A percentile compares a stretch with the other conserved stretches of the same genome.
Evolutionary conservation across 2,888 invertebrate species (phyloP).

Genomic region (Eupithecia pulchellata): DNA sequence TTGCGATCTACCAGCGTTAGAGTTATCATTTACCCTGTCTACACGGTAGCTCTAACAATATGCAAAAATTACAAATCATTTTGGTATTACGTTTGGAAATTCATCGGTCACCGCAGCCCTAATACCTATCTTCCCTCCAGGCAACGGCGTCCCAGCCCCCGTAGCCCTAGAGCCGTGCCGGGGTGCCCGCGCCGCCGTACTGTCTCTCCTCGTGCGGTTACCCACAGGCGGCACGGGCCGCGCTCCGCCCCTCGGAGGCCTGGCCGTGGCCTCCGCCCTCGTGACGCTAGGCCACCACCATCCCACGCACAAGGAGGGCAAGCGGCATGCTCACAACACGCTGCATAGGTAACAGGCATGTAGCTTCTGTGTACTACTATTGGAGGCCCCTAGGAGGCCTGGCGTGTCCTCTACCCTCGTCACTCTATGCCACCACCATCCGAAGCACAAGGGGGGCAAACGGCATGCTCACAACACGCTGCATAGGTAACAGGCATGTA

Average conservation of each 20-base stretch:
- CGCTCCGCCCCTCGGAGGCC: constrained; percentile 92
- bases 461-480: too few species aligned
- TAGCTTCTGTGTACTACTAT: neutral
- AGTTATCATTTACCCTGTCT: too few species aligned
- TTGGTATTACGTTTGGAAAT: too few species aligned
- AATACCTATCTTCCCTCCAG: constrained; percentile 42
- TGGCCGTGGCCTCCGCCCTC: constrained; percentile 95
- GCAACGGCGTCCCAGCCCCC: constrained; percentile 93
- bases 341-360: constrained; percentile 32
- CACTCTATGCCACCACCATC: constrained; percentile 90
- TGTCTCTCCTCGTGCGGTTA: constrained; percentile 95
- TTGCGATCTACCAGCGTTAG: too few species aligned
- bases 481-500: too few species aligned
- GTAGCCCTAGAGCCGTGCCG: constrained; percentile 98
- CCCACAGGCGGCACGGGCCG: constrained; percentile 94
- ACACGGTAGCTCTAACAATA: too few species aligned
- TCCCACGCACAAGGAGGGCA: constrained; percentile 45
- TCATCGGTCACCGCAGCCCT: too few species aligned
- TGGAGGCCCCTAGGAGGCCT: constrained; percentile 93
- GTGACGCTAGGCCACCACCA: constrained; percentile 92
- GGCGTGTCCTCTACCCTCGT: constrained; percentile 96
- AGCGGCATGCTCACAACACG: constrained; percentile 35
- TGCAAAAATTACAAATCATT: too few species aligned
- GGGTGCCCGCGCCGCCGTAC: constrained; percentile 96
- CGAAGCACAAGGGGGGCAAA: constrained; percentile 44